phyloP scores from a whole-genome alignment of 2,888 invertebrate genomes.

The Marronus borbonicus region DNA sequence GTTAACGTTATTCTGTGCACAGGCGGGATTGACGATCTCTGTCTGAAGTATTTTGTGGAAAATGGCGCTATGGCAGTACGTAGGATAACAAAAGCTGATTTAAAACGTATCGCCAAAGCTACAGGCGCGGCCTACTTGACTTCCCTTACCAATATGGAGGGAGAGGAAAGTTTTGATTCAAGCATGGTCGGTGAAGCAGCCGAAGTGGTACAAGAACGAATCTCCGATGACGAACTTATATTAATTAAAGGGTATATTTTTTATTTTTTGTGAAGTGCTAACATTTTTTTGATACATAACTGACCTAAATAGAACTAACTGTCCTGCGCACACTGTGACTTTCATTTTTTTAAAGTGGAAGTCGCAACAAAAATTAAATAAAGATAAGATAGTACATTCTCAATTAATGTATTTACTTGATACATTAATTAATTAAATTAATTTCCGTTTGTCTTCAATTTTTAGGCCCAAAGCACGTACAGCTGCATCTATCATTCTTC shows the following conservation, averaged over 20 bases:
- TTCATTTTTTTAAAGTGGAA: too few relatives aligned
- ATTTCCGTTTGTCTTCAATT: not conserved
- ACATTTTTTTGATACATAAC: too few relatives aligned
- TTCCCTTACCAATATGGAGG: conserved; percentile 98
- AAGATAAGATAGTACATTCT: too few relatives aligned
- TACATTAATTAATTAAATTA: conserved; percentile 18
- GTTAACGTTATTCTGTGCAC: conserved; percentile 95
- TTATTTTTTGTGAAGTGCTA: not conserved
- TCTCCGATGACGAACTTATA: conserved; percentile 98
- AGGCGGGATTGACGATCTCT: conserved; percentile 98
- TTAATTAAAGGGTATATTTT: conserved; percentile 88
- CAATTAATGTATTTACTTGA: not conserved
- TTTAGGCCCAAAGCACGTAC: conserved; percentile 85
- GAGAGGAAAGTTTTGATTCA: conserved; percentile 96
- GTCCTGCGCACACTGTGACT: too few relatives aligned
- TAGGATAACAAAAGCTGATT: conserved; percentile 93
- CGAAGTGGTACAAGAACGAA: conserved; percentile 94
- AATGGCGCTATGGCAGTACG: conserved; percentile 98
- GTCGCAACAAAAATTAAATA: too few relatives aligned
- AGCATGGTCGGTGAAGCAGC: conserved; percentile 95
- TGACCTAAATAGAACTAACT: too few relatives aligned
- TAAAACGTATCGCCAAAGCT: conserved; percentile 98
- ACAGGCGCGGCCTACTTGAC: conserved; percentile 95
- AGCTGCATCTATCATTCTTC: conserved; percentile 95
- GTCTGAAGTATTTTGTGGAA: conserved; percentile 98